Evolutionary conservation across 2,888 invertebrate species (phyloP), one percentile per base, ranked within the genome.

Genomic region (Alsophila aescularia): DNA sequence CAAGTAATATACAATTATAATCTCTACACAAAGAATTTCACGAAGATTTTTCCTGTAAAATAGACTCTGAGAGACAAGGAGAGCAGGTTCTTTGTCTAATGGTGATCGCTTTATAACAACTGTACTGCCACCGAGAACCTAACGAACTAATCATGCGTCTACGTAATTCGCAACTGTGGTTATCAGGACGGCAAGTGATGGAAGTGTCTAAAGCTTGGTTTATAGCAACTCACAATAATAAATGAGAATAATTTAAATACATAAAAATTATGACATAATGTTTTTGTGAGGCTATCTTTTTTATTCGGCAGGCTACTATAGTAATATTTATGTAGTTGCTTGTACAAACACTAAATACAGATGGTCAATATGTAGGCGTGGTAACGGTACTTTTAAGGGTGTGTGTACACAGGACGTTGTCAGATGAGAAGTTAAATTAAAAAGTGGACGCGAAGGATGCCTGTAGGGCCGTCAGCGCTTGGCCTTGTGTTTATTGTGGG

Each of bases 361-460:
- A 37, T 39, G 32, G 62, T n/a, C n/a, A n/a, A n/a, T 57, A 55
- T 51, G 58, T 57, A 55, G 57, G 51, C 41, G 34, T 21, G 56
- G 50, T 47, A 53, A 44, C 54, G 42, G 54, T 27, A 32, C 40
- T 48, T 70, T 70, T 81, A 81, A 85, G 82, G 83, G 83, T 77
- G 72, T 85, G 83, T 86, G 83, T 85, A 82, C 77, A 83, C 85
- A 86, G 82, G 80, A 62, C 83, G 74, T 77, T 82, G 81, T 86
- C 86, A 86, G 88, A 85, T 85, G 87, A 77, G 73, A 78, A 76
- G 81, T 84, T 81, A 85, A 87, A 85, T 88, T 87, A 87, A 88
- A 88, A 88, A 85, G 78, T 81, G 81, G 75, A 78, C 79, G 75
- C 48, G 14, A 44, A 55, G 50, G 59, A 70, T 66, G 62, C 69